Evolutionary conservation across 2,888 invertebrate species (phyloP), one percentile per base, ranked within the genome.

Genomic region (Diplazon laetatorius): DNA sequence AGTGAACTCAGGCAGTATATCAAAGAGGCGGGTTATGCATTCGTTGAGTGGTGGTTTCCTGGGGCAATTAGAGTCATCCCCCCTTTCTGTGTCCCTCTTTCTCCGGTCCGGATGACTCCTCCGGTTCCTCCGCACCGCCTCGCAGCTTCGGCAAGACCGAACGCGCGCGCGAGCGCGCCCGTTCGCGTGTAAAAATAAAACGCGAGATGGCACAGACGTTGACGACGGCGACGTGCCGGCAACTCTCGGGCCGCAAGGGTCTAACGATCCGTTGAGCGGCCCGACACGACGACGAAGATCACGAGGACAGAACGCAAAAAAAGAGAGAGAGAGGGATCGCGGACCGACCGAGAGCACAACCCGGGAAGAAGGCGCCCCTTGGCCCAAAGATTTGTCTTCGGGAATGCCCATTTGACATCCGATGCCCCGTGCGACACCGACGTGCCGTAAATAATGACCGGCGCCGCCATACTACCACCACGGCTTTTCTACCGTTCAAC

Each of bases 201-300:
- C 72, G 69, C 78, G 44, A 71, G 75, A 80, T 74, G 50, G 44
- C 60, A n/a, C n/a, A 42, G 20, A 39, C 62, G 60, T 22, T 46
- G 60, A 66, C 72, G 62, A 68, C 62, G 71, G 6, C 62, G 71
- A 8, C 44, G 16, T 57, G 80, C 60, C 59, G 80, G 63, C 57
- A 68, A 73, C 73, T 80, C 73, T 72, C 71, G 63, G 62, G 37
- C 57, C 59, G n/a, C n/a, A n/a, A n/a, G 72, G 66, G 79, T 82
- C 82, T 85, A 88, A 89, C 88, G 89, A 89, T 85, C 86, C 86
- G 85, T 85, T 85, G 86, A 86, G 83, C 82, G 84, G 82, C 78
- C 80, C 82, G 85, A 83, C 85, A 82, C 82, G 69, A 68, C 82
- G 69, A 68, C 37, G 82, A 76, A 75, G 77, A 75, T 71, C 82